Evolutionary conservation across 2,113 vertebrate genomes (phyloP), one percentile per base, ranked within the genome.

Genomic region (Oncorhynchus tshawytscha): DNA sequence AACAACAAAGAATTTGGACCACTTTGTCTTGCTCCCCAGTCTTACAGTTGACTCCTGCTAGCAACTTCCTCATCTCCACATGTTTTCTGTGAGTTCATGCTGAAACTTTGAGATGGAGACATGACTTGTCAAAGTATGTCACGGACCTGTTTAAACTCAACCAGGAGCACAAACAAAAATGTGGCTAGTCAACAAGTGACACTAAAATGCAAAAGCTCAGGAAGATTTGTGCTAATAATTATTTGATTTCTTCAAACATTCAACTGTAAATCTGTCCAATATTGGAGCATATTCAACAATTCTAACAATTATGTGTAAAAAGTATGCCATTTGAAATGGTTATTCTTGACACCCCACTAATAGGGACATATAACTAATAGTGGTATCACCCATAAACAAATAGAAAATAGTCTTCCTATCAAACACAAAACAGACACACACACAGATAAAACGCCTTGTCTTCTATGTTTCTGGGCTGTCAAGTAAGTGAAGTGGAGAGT

Each of bases 401-500:
- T 24, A 24, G 18, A 62, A 62, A 5, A 62, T 22, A 62, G n/a
- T 54, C 3, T 54, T 18, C 15, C 51, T 54, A 16, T 18, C 24
- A 34, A 27, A 57, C 81, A 75, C 83, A 39, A 75, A 67, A 29
- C 77, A 90, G 77, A 83, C 79, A 49, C 5, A 65, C 73, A 51
- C 70, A 77, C 74, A 73, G 59, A 73, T 65, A 64, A 88, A 83
- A 85, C 73, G 48, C 51, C 79, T 84, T 12, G 62, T 18, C 74
- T 82, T 65, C 76, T 79, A 60, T 81, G 71, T 84, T 87, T 80
- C 72, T 12, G 54, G 16, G 73, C 71, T 66, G 81, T 73, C 82
- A 71, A 48, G 34, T 81, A 74, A 85, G 85, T 84, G 81, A 85
- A 80, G 67, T 9, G 60, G 86, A 78, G 87, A 80, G 67, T 9